Base-by-base conservation (phyloP, 2,113 vertebrate species). In the Synodontis membranacea region DNA sequence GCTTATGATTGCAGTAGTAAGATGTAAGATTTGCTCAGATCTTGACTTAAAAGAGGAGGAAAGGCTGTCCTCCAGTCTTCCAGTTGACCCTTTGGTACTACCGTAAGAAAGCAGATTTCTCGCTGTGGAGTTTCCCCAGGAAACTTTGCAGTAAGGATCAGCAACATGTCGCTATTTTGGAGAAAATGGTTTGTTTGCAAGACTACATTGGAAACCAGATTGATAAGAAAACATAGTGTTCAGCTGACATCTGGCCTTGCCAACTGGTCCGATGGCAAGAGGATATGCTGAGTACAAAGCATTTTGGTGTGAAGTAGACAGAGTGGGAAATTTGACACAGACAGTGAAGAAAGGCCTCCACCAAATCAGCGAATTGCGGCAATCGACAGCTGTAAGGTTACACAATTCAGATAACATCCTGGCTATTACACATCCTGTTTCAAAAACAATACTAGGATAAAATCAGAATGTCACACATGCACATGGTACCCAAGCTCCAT, bases 381-480 rank as follows among this genome's bases (percentile, higher is more conserved):
- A 80, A 58, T 80, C 37, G 28, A 7, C 52, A 80, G 52, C 78
- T 80, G 21, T 15, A 58, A 52, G 52, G 78, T 80, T 56, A 58
- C 34, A 58, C 52, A 58, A 80, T 39, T 58, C 5, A 39, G 48
- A 39, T 58, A 42, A 58, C 34, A 80, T 37, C 23, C 9, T 25
- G 34, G 21, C 23, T 42, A 80, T 58, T 58, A 8, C 21, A 12
- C 78, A 80, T 11, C 50, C 78, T 56, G 31, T 52, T 56, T 37
- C n/a, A 25, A 58, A 58, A 31, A 76, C 46, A 50, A 19, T n/a
- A 31, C 74, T 3, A 17, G 46, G 14, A 50, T 31, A 9, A 76
- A 58, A 37, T 54, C 46, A 50, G n/a, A 54, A 54, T 54, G 31
- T 4, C 11, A 56, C 31, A 80, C 78, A 39, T 42, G 52, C 7